Conservation (phyloP, 2,888 invertebrate species). For the Melinaea marsaeus region DNA sequence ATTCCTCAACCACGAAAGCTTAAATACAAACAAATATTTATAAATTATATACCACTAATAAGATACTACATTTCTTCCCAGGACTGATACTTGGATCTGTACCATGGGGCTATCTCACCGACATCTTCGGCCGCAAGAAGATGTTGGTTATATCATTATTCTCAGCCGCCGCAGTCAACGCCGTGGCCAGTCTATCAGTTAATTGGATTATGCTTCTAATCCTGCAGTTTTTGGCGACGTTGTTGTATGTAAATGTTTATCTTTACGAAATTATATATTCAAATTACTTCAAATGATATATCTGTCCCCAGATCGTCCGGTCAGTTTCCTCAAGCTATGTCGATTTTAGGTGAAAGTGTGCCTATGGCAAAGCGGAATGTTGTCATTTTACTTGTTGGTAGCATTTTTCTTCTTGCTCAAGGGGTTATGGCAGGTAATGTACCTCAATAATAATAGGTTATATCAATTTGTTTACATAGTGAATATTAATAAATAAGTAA, state of each 20-base stretch:
- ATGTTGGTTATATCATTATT: slow-evolving; percentile 52
- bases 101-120: slow-evolving; percentile 62
- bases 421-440: slow-evolving; percentile 37
- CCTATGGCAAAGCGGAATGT: slow-evolving; percentile 38
- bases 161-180: slow-evolving; percentile 46
- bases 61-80: slow-evolving; percentile 29
- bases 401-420: slow-evolving; percentile 39
- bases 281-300: neutral
- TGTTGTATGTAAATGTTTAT: slow-evolving; percentile 48
- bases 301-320: slow-evolving; percentile 35
- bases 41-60: too few species aligned
- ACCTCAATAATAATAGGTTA: neutral
- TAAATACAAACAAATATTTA: too few species aligned
- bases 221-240: slow-evolving; percentile 51
- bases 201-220: slow-evolving; percentile 65
- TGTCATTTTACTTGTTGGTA: slow-evolving; percentile 37
- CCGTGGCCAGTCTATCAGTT: slow-evolving; percentile 57
- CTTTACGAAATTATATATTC: neutral
- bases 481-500: neutral
- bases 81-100: slow-evolving; percentile 52
- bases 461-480: neutral
- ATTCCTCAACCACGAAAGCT: too few species aligned
- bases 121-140: slow-evolving; percentile 53
- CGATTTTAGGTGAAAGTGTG: slow-evolving; percentile 42
- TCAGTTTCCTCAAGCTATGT: slow-evolving; percentile 38